These are phyloP conservation scores for Saccostrea echinata DNA, from an alignment of 1,140 invertebrate genomes.

Conservation along the genomic window DNA sequence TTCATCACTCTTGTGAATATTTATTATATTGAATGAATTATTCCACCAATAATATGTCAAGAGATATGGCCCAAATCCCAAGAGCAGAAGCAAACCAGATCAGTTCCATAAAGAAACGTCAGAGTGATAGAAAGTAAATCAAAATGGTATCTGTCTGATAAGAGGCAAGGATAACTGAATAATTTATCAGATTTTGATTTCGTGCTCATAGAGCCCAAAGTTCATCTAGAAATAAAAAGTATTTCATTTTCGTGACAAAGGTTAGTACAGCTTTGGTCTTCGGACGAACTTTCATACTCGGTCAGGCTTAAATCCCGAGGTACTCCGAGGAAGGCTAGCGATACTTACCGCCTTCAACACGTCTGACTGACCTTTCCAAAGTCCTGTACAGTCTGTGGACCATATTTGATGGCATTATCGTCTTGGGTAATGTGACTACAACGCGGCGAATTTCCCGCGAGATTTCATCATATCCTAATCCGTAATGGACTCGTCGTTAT, in stretches of 20 bases:
- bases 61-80: constrained; percentile 4
- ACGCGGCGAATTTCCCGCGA: constrained; percentile 2
- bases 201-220: constrained; percentile 16
- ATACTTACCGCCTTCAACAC: constrained; percentile 2
- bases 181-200: constrained; percentile 38
- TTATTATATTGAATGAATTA: not conserved
- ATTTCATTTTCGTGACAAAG: not conserved
- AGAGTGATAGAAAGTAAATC: constrained; percentile 17
- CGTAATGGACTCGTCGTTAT: not conserved
- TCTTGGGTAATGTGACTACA: constrained; percentile 8
- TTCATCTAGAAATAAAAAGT: not conserved
- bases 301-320: not conserved
- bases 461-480: constrained; percentile 23
- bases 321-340: not conserved
- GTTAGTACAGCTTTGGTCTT: not conserved
- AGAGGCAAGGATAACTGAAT: constrained; percentile 26
- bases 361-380: not conserved
- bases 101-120: not conserved
- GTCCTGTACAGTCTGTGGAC: not conserved
- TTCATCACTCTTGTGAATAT: not conserved
- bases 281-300: not conserved
- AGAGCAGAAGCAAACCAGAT: not conserved
- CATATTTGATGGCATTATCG: not conserved
- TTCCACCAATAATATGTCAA: not conserved
- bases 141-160: constrained; percentile 13